Base-by-base conservation (phyloP, 2,113 vertebrate species). In the Propithecus coquereli region DNA sequence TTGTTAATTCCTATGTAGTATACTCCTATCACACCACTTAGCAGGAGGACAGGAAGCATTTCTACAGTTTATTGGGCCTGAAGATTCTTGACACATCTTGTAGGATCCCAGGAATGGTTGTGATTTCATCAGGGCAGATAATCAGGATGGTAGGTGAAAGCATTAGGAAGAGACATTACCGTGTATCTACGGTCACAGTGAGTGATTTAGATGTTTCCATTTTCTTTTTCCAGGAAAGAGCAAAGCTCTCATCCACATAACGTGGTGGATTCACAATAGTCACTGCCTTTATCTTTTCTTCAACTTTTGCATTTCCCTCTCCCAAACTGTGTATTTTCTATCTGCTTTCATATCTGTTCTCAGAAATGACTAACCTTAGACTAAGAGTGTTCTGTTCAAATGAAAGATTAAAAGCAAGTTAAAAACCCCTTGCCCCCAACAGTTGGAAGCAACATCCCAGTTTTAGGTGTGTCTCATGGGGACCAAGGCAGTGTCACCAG, bases 61-160 rank as follows among this genome's bases (percentile, higher is more conserved):
- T 90, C 61, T 87, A 30, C 77, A 63, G 80, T 90, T 96, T 94
- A 61, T 86, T 81, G 80, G 96, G 59, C 91, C 98, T 87, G 0
- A 5, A 95, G 88, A 97, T 16, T 68, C 94, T 96, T 90, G 91
- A 91, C 70, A 95, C 80, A 77, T 70, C 43, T 81, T 77, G 52
- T 30, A 94, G 86, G 87, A 91, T 92, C 90, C 52, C 79, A 94
- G 92, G 90, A 96, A 97, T 90, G 90, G 65, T 65, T 97, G 81
- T 5, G 81, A 76, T 97, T 97, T 97, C 92, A 85, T 97, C 89
- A 95, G 79, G 76, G 80, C 45, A 47, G 81, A 88, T 97, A 92
- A 96, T 92, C 86, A 96, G 97, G 81, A 96, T 96, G 91, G 91
- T 54, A 94, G 95, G 85, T 76, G 71, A 93, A 89, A 95, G 63